Percentiles rank a stretch among this genome's conserved stretches.
Evolutionary conservation across 2,797 vertebrate genomes (phyloP).

Genomic region (Anas acuta): DNA sequence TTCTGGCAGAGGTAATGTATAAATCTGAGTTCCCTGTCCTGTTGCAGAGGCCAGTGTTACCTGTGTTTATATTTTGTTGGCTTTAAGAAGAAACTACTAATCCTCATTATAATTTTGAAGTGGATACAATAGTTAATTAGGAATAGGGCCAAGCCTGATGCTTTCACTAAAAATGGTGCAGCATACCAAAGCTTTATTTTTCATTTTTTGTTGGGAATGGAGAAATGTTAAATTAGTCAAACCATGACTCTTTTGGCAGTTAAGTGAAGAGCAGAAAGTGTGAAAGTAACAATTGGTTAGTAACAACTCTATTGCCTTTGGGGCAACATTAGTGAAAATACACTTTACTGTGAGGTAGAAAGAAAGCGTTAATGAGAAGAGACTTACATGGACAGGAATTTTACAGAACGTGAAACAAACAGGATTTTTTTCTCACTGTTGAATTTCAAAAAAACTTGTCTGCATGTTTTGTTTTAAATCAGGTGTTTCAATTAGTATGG

Average conservation of each 20-base stretch:
- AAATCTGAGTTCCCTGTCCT: background rate
- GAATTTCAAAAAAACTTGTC: background rate
- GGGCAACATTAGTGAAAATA: background rate
- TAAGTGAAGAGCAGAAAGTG: background rate
- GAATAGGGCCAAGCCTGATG: background rate
- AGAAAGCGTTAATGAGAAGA: background rate
- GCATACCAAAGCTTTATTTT: background rate
- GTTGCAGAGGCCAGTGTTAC: background rate
- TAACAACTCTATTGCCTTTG: background rate
- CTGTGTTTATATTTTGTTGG: background rate
- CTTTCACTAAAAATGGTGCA: background rate
- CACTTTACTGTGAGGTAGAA: background rate
- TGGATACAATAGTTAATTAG: background rate
- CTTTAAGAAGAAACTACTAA: background rate
- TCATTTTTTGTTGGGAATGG: background rate
- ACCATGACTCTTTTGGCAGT: background rate
- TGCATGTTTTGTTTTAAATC: background rate
- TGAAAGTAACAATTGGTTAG: background rate
- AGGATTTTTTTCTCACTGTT: background rate
- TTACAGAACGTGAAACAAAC: background rate
- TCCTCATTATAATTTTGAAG: background rate
- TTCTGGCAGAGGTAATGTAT: background rate
- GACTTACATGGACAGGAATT: background rate
- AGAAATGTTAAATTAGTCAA: background rate
- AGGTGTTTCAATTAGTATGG: background rate